Conservation (phyloP, 2,888 invertebrate species). For the Dyspetes luteomarginatus region DNA sequence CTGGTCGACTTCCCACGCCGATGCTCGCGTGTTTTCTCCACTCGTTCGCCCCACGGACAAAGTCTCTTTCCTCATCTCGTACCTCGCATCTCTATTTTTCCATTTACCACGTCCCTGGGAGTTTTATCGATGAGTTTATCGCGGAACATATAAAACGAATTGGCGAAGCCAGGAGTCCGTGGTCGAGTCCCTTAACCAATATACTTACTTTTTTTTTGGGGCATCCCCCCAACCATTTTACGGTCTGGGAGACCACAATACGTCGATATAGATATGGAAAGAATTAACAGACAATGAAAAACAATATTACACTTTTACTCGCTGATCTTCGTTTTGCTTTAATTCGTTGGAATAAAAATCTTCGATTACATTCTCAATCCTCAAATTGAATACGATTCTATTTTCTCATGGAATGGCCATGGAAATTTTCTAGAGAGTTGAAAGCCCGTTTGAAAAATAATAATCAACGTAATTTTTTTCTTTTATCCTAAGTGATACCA, state of each 20-base stretch:
- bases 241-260: neutral
- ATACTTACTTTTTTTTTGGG: too few species aligned
- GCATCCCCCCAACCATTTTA: neutral
- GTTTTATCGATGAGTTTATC: slow-evolving; percentile 60
- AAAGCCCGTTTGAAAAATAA: too few species aligned
- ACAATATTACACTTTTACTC: neutral
- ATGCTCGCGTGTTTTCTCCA: slow-evolving; percentile 39
- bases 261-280: neutral
- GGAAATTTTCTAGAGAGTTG: too few species aligned
- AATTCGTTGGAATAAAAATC: neutral
- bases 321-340: neutral
- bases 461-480: too few species aligned
- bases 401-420: too few species aligned
- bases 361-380: too few species aligned
- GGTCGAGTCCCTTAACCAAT: slow-evolving; percentile 25
- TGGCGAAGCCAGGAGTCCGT: slow-evolving; percentile 18
- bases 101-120: neutral
- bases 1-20: slow-evolving; percentile 67
- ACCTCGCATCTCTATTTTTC: slow-evolving; percentile 35
- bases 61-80: slow-evolving; percentile 25
- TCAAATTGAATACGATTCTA: neutral
- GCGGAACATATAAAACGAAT: slow-evolving; percentile 41
- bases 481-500: too few species aligned
- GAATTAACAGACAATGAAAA: neutral
- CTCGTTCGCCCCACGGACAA: slow-evolving; percentile 9